phyloP scores from a whole-genome alignment of 2,888 invertebrate species.

The Ectemnius lituratus region DNA sequence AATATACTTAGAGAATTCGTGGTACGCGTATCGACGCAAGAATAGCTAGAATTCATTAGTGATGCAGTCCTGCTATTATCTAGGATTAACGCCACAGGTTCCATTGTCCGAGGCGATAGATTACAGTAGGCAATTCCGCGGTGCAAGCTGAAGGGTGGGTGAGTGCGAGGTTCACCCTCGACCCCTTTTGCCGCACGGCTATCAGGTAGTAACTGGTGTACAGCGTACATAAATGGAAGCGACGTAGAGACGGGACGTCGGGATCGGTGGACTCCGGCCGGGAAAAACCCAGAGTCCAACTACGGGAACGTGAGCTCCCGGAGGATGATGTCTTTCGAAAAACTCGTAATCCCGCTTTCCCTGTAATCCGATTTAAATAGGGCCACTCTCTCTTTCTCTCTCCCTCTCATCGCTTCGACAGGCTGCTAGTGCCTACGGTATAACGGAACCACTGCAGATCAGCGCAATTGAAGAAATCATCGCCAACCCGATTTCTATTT shows the following conservation, averaged over 20 bases:
- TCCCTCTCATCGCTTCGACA: too few relatives aligned
- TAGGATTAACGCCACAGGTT: slow-evolving; percentile 16
- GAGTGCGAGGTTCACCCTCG: neutral
- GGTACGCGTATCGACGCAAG: too few relatives aligned
- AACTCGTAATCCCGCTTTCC: slow-evolving; percentile 63
- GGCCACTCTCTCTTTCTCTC: slow-evolving; percentile 31
- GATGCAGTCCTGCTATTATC: slow-evolving; percentile 37
- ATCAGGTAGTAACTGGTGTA: slow-evolving; percentile 32
- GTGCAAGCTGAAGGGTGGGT: neutral
- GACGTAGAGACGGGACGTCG: slow-evolving; percentile 16
- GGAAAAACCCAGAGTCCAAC: slow-evolving; percentile 48
- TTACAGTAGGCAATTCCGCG: slow-evolving; percentile 32
- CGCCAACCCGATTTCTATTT: slow-evolving; percentile 40
- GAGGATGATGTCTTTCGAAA: slow-evolving; percentile 57
- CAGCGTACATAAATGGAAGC: slow-evolving; percentile 22
- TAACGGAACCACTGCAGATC: slow-evolving; percentile 54
- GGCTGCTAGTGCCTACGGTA: slow-evolving; percentile 25
- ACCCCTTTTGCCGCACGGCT: slow-evolving; percentile 13
- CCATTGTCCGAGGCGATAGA: slow-evolving; percentile 38
- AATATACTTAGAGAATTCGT: too few relatives aligned
- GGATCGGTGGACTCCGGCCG: slow-evolving; percentile 43
- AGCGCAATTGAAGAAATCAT: slow-evolving; percentile 49
- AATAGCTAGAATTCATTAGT: neutral
- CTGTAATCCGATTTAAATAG: slow-evolving; percentile 65
- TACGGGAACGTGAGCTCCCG: slow-evolving; percentile 16